A percentile compares a stretch with the other conserved stretches of the same genome.
These are phyloP conservation scores for Papilio glaucus DNA, from an alignment of 1,140 invertebrate genomes.

Conservation along the genomic window DNA sequence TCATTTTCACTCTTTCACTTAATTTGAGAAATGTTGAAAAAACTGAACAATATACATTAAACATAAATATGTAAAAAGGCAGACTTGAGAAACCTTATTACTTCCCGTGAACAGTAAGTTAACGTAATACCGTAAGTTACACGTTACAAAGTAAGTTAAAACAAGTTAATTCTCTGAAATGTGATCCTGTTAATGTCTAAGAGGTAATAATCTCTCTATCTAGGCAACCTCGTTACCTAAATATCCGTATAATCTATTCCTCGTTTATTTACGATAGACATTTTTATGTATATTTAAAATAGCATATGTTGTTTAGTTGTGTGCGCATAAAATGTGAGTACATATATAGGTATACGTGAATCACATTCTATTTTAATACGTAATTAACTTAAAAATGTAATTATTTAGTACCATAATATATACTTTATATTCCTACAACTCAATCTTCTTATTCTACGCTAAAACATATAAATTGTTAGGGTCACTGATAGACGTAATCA, in stretches of 20 bases:
- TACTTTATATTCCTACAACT: too few relatives aligned
- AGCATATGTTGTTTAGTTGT: background rate
- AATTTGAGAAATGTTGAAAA: too few relatives aligned
- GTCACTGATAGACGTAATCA: too few relatives aligned
- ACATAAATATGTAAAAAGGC: conserved; percentile 6
- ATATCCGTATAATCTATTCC: background rate
- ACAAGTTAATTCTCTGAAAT: conserved; percentile 1
- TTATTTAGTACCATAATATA: too few relatives aligned
- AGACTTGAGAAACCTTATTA: conserved; percentile 6
- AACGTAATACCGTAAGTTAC: background rate
- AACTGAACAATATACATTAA: too few relatives aligned
- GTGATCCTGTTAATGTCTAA: conserved; percentile 14
- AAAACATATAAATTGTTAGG: too few relatives aligned
- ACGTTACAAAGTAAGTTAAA: background rate
- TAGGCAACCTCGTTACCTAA: conserved; percentile 10
- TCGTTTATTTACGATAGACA: background rate
- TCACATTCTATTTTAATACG: too few relatives aligned
- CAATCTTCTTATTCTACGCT: too few relatives aligned
- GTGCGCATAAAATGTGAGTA: too few relatives aligned
- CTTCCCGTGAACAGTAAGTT: conserved; percentile 10
- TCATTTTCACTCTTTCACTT: too few relatives aligned
- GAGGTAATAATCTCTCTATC: background rate
- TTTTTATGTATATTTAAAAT: background rate
- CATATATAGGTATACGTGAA: too few relatives aligned
- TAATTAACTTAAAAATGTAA: too few relatives aligned